Evolutionary conservation across 1,140 invertebrate species (phyloP).

Genomic region (Mya arenaria): DNA sequence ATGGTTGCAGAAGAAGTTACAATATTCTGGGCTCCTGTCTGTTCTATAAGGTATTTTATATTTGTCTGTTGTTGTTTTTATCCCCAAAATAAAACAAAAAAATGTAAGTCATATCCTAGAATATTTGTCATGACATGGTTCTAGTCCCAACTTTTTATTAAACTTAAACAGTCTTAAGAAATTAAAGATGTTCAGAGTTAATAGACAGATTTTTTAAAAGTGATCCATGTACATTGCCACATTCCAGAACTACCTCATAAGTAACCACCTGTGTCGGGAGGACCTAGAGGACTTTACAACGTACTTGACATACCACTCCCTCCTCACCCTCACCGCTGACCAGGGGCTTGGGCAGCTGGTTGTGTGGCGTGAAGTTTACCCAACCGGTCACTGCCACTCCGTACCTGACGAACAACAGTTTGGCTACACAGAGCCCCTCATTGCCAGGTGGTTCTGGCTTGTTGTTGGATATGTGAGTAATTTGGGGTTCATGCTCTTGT

Average conservation of each 20-base stretch:
- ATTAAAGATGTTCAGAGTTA: too few relatives aligned
- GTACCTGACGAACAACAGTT: conserved; percentile 54
- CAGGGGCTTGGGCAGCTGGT: conserved; percentile 47
- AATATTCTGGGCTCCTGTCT: conserved; percentile 79
- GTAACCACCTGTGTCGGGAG: conserved; percentile 40
- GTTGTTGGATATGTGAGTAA: conserved; percentile 52
- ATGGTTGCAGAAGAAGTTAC: conserved; percentile 78
- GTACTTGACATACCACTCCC: conserved; percentile 44
- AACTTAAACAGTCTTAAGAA: too few relatives aligned
- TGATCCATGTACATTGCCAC: too few relatives aligned
- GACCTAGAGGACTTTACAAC: conserved; percentile 47
- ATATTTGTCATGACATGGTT: too few relatives aligned
- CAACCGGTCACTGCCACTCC: conserved; percentile 42
- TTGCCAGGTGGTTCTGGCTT: conserved; percentile 53
- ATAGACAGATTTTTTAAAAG: too few relatives aligned
- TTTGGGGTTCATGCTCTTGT: neutral
- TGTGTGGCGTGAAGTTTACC: conserved; percentile 44
- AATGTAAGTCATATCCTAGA: too few relatives aligned
- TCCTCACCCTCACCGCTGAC: conserved; percentile 29
- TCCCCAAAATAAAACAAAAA: too few relatives aligned
- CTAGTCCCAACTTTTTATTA: too few relatives aligned
- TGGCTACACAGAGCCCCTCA: conserved; percentile 49
- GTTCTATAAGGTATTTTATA: conserved; percentile 82
- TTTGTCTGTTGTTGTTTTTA: too few relatives aligned
- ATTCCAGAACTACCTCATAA: conserved; percentile 52